Percentiles rank a stretch among this genome's conserved stretches.
Conservation (phyloP, 2,113 vertebrate genomes). For the Sinosuthora webbiana region DNA sequence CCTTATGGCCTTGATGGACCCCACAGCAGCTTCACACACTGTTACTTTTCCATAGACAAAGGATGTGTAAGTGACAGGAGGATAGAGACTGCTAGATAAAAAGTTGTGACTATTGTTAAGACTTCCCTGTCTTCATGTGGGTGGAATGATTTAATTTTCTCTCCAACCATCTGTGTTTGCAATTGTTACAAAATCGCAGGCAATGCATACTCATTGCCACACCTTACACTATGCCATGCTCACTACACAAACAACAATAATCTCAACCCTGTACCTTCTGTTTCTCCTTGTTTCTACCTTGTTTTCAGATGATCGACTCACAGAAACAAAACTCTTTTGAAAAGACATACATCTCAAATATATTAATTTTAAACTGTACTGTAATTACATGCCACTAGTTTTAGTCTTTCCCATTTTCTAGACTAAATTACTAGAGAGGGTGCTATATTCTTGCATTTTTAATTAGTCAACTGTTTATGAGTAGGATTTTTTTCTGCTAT, state of each 20-base stretch:
- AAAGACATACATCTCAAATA: neutral
- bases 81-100: neutral
- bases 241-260: neutral
- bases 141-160: conserved; percentile 5
- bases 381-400: neutral
- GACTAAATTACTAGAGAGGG: neutral
- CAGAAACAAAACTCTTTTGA: neutral
- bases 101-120: conserved; percentile 14
- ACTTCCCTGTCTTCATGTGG: neutral
- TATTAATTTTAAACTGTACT: neutral
- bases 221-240: neutral
- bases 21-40: neutral
- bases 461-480: neutral
- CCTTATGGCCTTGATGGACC: neutral
- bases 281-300: neutral
- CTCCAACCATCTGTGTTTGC: conserved; percentile 8
- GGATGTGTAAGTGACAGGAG: neutral
- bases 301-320: neutral
- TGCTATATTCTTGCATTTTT: neutral
- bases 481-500: neutral
- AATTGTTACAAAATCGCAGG: neutral
- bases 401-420: neutral
- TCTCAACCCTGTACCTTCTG: neutral
- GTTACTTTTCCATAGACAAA: neutral
- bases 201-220: neutral